Percentiles rank a stretch among this genome's conserved stretches.
Evolutionary conservation across 2,888 invertebrate genomes (phyloP).

Genomic region (Trichopoda pennipes): DNA sequence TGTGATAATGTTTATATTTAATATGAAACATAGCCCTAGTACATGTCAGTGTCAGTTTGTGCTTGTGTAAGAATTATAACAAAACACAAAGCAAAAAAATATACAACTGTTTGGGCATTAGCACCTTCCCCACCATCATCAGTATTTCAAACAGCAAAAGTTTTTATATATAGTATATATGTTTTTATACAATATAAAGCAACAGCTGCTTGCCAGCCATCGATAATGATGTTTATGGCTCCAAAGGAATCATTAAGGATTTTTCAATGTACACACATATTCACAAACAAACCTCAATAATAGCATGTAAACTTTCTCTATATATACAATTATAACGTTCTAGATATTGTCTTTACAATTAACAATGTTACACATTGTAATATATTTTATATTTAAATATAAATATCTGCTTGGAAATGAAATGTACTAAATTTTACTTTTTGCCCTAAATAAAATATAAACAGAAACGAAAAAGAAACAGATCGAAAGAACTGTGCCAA

Average conservation of each 20-base stretch:
- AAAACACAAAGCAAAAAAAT: constrained; percentile 19
- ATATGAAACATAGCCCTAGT: not conserved
- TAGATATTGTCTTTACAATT: constrained; percentile 2
- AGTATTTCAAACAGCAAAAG: constrained; percentile 13
- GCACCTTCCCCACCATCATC: not conserved
- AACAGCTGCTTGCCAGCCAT: constrained; percentile 69
- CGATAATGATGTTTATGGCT: constrained; percentile 69
- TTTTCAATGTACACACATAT: constrained; percentile 17
- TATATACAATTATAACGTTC: not conserved
- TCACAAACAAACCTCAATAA: constrained; percentile 5
- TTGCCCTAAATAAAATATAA: not conserved
- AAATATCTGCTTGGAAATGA: not conserved
- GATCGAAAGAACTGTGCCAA: constrained; percentile 32
- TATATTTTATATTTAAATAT: not conserved
- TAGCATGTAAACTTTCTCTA: not conserved
- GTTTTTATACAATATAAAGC: constrained; percentile 35
- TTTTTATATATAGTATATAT: not conserved
- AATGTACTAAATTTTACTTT: constrained; percentile 12
- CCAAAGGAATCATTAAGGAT: constrained; percentile 68
- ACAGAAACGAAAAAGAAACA: not conserved
- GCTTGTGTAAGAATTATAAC: constrained; percentile 15
- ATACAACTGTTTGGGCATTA: constrained; percentile 10
- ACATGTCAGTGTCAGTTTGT: not conserved
- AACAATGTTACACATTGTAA: not conserved
- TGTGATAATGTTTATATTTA: constrained; percentile 27